Conservation (phyloP, 2,113 vertebrate species). For the Rhabdornis inornatus region DNA sequence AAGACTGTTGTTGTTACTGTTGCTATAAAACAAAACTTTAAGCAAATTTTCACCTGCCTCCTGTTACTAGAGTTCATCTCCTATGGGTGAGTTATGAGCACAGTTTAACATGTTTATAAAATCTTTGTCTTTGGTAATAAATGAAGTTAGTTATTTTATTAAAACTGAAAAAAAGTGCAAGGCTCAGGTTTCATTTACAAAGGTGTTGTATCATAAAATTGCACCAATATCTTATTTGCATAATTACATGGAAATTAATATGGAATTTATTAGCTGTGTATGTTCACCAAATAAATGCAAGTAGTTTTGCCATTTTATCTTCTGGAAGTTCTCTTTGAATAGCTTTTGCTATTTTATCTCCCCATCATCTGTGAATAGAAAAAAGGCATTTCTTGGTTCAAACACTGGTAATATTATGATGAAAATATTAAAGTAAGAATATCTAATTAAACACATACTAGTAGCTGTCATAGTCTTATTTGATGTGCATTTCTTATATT, state of each 20-base stretch:
- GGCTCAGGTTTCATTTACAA: neutral
- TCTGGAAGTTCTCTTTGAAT: neutral
- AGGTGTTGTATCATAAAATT: neutral
- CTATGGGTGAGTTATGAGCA: neutral
- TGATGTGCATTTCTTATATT: neutral
- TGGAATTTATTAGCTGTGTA: neutral
- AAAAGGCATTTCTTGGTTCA: neutral
- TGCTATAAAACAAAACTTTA: neutral
- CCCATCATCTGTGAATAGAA: neutral
- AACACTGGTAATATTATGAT: neutral
- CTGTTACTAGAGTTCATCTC: neutral
- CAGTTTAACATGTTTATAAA: neutral
- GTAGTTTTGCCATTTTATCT: neutral
- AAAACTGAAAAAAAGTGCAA: neutral
- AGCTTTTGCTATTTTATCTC: neutral
- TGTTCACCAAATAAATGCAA: neutral
- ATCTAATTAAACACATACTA: neutral
- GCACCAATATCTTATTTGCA: neutral
- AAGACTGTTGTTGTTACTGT: neutral
- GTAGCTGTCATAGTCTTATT: neutral
- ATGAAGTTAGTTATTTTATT: neutral
- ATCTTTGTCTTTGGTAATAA: neutral
- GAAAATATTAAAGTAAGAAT: neutral
- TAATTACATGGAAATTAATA: neutral
- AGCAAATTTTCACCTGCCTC: neutral